These are phyloP conservation scores for Seira sanloemensis DNA, from an alignment of 2,888 invertebrate genomes.

Conservation along the genomic window DNA sequence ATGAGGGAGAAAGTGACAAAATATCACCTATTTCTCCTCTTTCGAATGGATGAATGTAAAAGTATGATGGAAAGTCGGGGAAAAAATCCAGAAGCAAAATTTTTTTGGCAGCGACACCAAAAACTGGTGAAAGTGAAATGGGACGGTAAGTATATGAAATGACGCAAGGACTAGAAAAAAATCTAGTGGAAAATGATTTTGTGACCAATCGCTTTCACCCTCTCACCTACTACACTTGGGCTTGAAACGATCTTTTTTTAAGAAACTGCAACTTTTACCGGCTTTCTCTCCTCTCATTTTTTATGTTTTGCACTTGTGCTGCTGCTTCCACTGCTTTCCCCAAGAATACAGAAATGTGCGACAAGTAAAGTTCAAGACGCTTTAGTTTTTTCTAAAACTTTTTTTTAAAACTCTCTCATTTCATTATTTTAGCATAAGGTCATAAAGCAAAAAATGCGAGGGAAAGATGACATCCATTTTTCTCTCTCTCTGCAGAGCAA, in stretches of 20 bases:
- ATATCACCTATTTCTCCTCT: not conserved
- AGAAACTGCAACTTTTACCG: too few species aligned
- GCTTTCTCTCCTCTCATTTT: too few species aligned
- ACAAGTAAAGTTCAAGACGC: not conserved
- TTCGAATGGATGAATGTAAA: not conserved
- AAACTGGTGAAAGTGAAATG: not conserved
- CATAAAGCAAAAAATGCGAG: not conserved
- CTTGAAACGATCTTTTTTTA: too few species aligned
- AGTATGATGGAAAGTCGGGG: not conserved
- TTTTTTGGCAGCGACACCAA: not conserved
- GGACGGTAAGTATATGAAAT: not conserved
- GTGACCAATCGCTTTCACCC: too few species aligned
- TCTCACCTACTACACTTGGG: too few species aligned
- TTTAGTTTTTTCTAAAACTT: not conserved
- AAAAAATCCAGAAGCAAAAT: not conserved
- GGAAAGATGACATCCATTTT: not conserved
- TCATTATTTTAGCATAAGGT: not conserved
- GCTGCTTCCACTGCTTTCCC: too few species aligned
- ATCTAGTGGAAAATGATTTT: constrained; percentile 52
- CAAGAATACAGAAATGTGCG: not conserved
- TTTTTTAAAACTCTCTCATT: not conserved
- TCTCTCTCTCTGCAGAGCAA: not conserved
- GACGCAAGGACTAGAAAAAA: constrained; percentile 25
- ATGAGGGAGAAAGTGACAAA: not conserved
- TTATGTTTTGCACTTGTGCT: too few species aligned